phyloP scores from a whole-genome alignment of 2,113 vertebrate species.

The Crotalus viridis region DNA sequence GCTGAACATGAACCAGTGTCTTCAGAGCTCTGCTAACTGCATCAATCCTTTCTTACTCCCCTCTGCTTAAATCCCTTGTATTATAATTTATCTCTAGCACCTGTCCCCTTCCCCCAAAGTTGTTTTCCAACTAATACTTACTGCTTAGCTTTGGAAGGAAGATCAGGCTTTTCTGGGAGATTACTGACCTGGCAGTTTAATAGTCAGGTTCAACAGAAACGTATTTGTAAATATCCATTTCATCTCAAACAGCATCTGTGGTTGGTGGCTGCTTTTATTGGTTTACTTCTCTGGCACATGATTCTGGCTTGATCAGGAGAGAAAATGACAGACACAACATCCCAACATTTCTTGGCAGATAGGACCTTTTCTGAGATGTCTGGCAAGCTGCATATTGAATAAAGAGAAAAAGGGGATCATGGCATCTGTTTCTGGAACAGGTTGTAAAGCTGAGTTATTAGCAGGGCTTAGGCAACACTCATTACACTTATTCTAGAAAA shows the following conservation, averaged over 20 bases:
- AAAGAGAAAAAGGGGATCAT: neutral
- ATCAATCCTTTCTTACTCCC: neutral
- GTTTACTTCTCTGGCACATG: constrained; percentile 19
- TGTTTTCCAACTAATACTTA: neutral
- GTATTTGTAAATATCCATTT: constrained; percentile 25
- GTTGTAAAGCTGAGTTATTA: constrained; percentile 22
- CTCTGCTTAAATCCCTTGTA: neutral
- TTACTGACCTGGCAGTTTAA: constrained; percentile 15
- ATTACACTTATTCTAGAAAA: constrained; percentile 28
- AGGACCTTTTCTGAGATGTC: constrained; percentile 10
- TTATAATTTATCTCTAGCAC: neutral
- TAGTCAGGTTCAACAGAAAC: constrained; percentile 23
- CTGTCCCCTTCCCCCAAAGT: neutral
- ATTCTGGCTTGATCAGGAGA: constrained; percentile 13
- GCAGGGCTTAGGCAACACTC: constrained; percentile 8
- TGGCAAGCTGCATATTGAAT: constrained; percentile 10
- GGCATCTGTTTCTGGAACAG: constrained; percentile 20
- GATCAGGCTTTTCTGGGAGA: constrained; percentile 9
- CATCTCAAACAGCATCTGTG: constrained; percentile 30
- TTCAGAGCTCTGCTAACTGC: neutral
- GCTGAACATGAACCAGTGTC: neutral
- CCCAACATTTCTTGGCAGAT: constrained; percentile 1
- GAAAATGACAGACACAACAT: constrained; percentile 22
- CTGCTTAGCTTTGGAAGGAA: constrained; percentile 6
- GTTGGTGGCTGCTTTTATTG: constrained; percentile 8